These are phyloP conservation scores for Temnothorax unifasciatus DNA, from an alignment of 2,888 invertebrate species.

Conservation along the genomic window DNA sequence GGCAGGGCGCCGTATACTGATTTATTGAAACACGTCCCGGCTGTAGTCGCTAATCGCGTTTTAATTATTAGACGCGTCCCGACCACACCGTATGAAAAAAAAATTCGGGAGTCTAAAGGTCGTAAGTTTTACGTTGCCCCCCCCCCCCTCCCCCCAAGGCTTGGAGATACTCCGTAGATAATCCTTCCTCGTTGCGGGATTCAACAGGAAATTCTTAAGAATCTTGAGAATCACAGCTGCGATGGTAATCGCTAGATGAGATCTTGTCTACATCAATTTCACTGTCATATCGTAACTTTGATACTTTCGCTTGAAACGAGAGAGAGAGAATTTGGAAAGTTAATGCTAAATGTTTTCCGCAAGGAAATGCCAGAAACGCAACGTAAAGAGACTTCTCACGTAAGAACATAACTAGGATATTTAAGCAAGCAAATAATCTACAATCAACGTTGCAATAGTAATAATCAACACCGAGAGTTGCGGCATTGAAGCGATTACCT, in stretches of 20 bases:
- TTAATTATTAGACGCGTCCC: slow-evolving; percentile 65
- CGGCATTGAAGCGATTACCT: background rate
- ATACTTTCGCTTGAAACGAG: slow-evolving; percentile 33
- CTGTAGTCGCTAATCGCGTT: slow-evolving; percentile 72
- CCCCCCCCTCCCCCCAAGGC: background rate
- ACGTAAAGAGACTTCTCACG: background rate
- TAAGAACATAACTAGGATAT: background rate
- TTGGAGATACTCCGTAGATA: slow-evolving; percentile 6
- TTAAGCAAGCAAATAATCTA: background rate
- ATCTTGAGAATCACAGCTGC: slow-evolving; percentile 41
- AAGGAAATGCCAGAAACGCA: slow-evolving; percentile 13
- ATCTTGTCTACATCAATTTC: slow-evolving; percentile 51
- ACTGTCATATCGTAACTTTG: slow-evolving; percentile 25
- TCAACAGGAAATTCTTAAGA: slow-evolving; percentile 4
- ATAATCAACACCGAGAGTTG: background rate
- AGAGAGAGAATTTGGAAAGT: slow-evolving; percentile 51
- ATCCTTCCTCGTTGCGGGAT: background rate
- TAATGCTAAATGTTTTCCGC: slow-evolving; percentile 22
- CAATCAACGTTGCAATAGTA: background rate
- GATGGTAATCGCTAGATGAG: slow-evolving; percentile 32
- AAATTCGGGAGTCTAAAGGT: slow-evolving; percentile 45
- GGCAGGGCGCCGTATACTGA: slow-evolving; percentile 66
- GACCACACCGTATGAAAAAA: slow-evolving; percentile 19
- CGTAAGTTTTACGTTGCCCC: slow-evolving; percentile 10
- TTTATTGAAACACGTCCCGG: slow-evolving; percentile 71